Evolutionary conservation across 2,113 vertebrate species (phyloP), one percentile per base, ranked within the genome.

Genomic region (Noctilio leporinus): DNA sequence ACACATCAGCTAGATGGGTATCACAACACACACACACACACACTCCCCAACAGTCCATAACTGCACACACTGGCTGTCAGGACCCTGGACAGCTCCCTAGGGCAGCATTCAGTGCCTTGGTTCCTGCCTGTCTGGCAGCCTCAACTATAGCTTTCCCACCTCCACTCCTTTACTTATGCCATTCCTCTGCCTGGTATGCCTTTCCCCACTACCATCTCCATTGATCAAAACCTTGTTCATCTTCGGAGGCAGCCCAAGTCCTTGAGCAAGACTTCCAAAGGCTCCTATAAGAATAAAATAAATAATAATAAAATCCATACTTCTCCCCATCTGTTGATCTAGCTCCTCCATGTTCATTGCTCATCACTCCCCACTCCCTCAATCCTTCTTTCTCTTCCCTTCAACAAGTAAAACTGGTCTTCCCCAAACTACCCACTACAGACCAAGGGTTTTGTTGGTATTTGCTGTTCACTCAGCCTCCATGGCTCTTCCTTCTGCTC

Each of bases 1-100:
- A 97, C 70, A 53, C 97, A 98, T 96, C 97, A 93, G 96, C 86
- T 85, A 86, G 90, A 91, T 51, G 87, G 75, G 83, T 86, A 85
- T 89, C 92, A 94, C 75, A 33, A 57, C 85, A 96, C 91, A 70
- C 69, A 91, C 85, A 81, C 80, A 83, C 78, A 26, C 55, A 35
- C 45, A 40, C 55, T 10, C 75, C 51, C 55, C 57, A 28, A 67
- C 26, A 40, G 59, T 43, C 76, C 73, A 8, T 24, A 49, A 81
- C 17, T 24, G 73, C 85, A 38, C 64, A 53, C 1, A 2, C 75
- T 7, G 26, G 17, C 12, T 22, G 8, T 95, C 95, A 97, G 97
- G 11, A 97, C 96, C 89, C 11, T 12, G 96, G 96, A 96, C 96
- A 96, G 97, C 92, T 86, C 86, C 45, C 33, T 2, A 7, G 7